Evolutionary conservation across 1,140 invertebrate genomes (phyloP).

Genomic region (Asobara japonica): DNA sequence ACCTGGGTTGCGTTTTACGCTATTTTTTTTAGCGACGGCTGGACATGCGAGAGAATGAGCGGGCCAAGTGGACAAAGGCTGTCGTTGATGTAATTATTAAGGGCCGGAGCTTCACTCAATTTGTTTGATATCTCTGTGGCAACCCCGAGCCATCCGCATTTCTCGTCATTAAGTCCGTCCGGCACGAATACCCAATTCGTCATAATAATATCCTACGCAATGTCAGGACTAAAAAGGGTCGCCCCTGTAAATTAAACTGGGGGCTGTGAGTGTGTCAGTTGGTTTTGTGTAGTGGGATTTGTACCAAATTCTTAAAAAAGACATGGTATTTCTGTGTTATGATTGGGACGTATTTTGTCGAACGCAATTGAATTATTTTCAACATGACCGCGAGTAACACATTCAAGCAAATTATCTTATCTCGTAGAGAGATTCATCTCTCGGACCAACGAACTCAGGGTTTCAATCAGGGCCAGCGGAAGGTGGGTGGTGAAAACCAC

Average conservation of each 20-base stretch:
- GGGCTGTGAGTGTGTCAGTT: neutral
- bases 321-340: too few species aligned
- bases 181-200: constrained; percentile 45
- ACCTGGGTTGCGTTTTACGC: neutral
- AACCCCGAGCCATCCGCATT: neutral
- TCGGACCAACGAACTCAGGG: too few species aligned
- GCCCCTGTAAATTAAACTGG: neutral
- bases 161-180: constrained; percentile 1
- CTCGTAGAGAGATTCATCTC: too few species aligned
- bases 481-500: too few species aligned
- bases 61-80: neutral
- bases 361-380: too few species aligned
- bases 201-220: constrained; percentile 43
- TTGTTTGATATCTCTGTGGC: constrained; percentile 47
- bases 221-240: constrained; percentile 4
- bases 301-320: too few species aligned
- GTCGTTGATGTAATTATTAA: constrained; percentile 54
- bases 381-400: too few species aligned
- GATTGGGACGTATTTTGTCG: too few species aligned
- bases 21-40: neutral
- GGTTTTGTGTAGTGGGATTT: too few species aligned
- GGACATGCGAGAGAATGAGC: neutral
- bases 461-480: too few species aligned
- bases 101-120: constrained; percentile 55
- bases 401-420: too few species aligned